A percentile compares a stretch with the other conserved stretches of the same genome.
phyloP scores from a whole-genome alignment of 1,140 invertebrate genomes.

The Polypedilum pembai region DNA sequence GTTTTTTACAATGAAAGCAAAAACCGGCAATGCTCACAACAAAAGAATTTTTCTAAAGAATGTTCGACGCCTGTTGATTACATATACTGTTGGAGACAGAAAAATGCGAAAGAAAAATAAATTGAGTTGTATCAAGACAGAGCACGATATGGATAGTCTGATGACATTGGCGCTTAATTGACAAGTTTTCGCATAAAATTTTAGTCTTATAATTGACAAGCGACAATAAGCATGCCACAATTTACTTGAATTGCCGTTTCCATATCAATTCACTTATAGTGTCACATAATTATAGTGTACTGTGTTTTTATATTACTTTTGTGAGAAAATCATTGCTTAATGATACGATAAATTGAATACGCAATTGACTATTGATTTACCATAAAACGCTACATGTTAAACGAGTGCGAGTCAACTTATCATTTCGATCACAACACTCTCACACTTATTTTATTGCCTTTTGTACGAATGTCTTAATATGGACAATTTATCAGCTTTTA shows the following conservation, averaged over 20 bases:
- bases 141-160: not conserved
- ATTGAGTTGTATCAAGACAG: constrained; percentile 4
- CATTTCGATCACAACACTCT: not conserved
- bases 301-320: not conserved
- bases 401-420: not conserved
- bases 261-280: not conserved
- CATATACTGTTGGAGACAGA: no score
- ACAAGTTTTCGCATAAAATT: constrained; percentile 5
- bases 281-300: no score
- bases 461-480: not conserved
- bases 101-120: no score
- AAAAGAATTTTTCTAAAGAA: no score
- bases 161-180: not conserved
- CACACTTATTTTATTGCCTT: not conserved
- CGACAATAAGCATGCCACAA: not conserved
- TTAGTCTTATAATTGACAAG: constrained; percentile 16
- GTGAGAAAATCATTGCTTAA: not conserved
- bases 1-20: no score
- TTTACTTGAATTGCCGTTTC: not conserved
- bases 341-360: constrained; percentile 9
- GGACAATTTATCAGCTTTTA: not conserved
- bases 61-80: no score
- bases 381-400: not conserved
- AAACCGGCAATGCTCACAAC: no score
- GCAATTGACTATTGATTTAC: constrained; percentile 25